Conservation (phyloP, 1,140 invertebrate species). For the Melanaphis sacchari region DNA sequence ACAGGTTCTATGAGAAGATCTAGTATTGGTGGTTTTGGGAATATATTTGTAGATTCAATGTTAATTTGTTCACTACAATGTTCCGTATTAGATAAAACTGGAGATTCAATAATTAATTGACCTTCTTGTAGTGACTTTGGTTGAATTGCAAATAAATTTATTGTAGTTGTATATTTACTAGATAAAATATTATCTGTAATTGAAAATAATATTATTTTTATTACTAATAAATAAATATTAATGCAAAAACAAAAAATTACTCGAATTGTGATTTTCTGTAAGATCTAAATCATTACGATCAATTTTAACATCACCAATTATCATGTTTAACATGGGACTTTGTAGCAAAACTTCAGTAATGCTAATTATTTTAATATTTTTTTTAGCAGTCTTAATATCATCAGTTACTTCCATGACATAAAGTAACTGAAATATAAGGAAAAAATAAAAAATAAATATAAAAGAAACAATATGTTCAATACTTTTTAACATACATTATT, state of each 20-base stretch:
- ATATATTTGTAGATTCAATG: neutral
- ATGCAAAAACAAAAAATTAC: neutral
- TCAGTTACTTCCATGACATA: conserved; percentile 48
- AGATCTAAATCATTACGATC: conserved; percentile 65
- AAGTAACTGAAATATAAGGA: conserved; percentile 53
- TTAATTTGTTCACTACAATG: neutral
- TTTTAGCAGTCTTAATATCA: neutral
- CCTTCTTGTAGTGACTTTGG: conserved; percentile 88
- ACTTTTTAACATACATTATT: conserved; percentile 65
- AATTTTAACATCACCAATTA: conserved; percentile 62
- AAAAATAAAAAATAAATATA: neutral
- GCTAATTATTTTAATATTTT: conserved; percentile 36
- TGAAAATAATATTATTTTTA: neutral
- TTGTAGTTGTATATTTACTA: conserved; percentile 64
- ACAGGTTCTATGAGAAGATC: neutral
- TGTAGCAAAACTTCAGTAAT: conserved; percentile 45
- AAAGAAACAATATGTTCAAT: neutral
- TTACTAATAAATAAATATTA: neutral
- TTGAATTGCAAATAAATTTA: conserved; percentile 85
- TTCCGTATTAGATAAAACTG: conserved; percentile 59
- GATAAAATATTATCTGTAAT: neutral
- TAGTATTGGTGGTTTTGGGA: neutral
- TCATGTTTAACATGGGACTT: conserved; percentile 49
- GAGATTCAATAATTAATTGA: conserved; percentile 77
- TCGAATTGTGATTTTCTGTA: conserved; percentile 58